Base-by-base conservation (phyloP, 2,888 invertebrate species). In the Rugalucina vietnamica region DNA sequence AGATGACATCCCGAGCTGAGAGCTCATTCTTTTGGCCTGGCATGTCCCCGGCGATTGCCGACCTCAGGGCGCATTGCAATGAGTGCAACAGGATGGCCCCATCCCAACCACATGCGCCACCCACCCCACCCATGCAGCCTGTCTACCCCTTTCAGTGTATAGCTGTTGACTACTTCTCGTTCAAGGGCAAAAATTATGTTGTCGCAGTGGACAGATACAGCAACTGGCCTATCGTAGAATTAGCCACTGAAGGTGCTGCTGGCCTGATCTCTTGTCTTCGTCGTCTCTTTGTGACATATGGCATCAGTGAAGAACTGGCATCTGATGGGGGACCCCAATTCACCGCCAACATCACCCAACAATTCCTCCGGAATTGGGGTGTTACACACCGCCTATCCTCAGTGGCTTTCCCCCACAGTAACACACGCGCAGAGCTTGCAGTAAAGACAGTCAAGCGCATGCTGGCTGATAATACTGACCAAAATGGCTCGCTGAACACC, bases 171-270 rank as follows among this genome's bases (percentile, higher is more conserved):
- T 85, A 69, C 69, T 87, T 84, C 75, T 57, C 49, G 29, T 84
- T 84, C 81, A 79, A 77, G 71, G 88, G 89, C 18, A 5, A 3
- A 27, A 75, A 77, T 54, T 89, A 88, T 79, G 76, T 90, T 1
- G 85, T 90, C 18, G 74, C 87, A 0, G 89, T 87, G 4, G 88
- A 90, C 60, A 69, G 89, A 50, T 90, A 88, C 70, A 82, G 82
- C 14, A 90, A 88, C 82, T 88, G 88, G 89, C 86, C 86, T 2
- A 89, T 88, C 24, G 71, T 90, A 3, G 86, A 90, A 37, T 73
- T 60, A 36, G 27, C 89, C 18, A 8, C 50, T 29, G 27, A 34
- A 71, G 86, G 87, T 24, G 72, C 87, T n/a, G 3, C 18, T 4
- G 50, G 50, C 21, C 21, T 50, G 4, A 50, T 50, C 3, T n/a